Conservation (phyloP, 2,888 invertebrate species). For the Yponomeuta evonymella region DNA sequence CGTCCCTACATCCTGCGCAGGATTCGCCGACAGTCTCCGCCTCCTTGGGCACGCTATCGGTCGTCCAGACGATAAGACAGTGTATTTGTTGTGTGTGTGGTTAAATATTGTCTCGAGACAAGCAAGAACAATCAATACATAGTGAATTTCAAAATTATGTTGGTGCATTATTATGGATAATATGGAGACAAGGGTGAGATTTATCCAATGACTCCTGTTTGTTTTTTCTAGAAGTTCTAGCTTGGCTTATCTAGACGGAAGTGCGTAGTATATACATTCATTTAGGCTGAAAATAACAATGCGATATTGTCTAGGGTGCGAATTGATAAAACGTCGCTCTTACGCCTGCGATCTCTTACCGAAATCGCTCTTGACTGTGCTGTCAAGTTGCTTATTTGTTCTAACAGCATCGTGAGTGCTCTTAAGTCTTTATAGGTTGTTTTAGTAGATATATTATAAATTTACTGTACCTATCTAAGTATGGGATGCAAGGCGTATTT, state of each 20-base stretch:
- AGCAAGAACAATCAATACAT: neutral
- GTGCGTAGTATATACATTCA: too few relatives aligned
- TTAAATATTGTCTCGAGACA: neutral
- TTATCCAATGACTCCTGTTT: neutral
- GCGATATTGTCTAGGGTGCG: too few relatives aligned
- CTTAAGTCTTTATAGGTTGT: too few relatives aligned
- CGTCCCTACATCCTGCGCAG: slow-evolving; percentile 8
- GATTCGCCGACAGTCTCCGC: neutral
- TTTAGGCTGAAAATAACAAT: too few relatives aligned
- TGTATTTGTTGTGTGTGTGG: neutral
- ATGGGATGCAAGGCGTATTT: too few relatives aligned
- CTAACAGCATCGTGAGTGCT: too few relatives aligned
- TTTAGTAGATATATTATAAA: too few relatives aligned
- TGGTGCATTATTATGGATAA: slow-evolving; percentile 13
- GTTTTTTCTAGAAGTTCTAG: neutral
- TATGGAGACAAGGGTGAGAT: slow-evolving; percentile 59
- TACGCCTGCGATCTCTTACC: too few relatives aligned
- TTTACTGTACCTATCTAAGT: too few relatives aligned
- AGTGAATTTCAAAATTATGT: neutral
- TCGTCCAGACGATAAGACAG: neutral
- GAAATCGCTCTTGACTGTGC: too few relatives aligned
- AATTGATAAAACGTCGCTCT: too few relatives aligned
- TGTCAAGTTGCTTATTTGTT: too few relatives aligned
- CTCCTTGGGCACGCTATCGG: neutral
- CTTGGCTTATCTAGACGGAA: neutral